phyloP scores from a whole-genome alignment of 2,113 vertebrate genomes.

The Varanus komodoensis region DNA sequence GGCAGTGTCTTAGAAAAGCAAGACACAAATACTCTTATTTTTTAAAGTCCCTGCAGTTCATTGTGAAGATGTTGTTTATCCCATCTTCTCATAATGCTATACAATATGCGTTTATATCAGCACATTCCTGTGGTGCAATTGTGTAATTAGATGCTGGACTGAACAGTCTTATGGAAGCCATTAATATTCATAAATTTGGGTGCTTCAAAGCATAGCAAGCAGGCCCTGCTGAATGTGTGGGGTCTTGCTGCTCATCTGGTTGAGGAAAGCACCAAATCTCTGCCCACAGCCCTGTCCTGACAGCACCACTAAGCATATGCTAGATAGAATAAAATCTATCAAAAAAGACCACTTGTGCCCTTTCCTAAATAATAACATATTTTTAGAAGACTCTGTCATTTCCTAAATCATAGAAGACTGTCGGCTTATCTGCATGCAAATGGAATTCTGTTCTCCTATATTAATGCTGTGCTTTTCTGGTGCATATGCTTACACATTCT shows the following conservation, averaged over 20 bases:
- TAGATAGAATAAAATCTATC: neutral
- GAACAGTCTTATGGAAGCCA: neutral
- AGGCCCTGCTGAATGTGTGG: neutral
- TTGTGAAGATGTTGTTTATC: neutral
- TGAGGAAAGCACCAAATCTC: too few relatives aligned
- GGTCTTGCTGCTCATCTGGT: neutral
- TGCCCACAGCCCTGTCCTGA: neutral
- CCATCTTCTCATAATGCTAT: neutral
- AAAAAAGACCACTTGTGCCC: neutral
- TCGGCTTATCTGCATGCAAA: neutral
- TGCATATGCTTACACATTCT: neutral
- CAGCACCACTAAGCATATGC: neutral
- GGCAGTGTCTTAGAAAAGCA: neutral
- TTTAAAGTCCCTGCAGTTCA: neutral
- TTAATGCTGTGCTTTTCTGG: neutral
- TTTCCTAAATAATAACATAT: neutral
- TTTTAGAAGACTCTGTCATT: neutral
- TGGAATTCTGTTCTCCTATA: neutral
- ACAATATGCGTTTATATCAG: neutral
- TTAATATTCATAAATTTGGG: neutral
- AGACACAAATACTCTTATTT: neutral
- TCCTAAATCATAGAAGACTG: neutral
- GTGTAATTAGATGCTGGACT: neutral
- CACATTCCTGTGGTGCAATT: neutral
- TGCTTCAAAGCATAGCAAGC: neutral